Percentiles rank a stretch among this genome's conserved stretches.
phyloP scores from a whole-genome alignment of 2,113 vertebrate genomes.

The Rattus rattus region DNA sequence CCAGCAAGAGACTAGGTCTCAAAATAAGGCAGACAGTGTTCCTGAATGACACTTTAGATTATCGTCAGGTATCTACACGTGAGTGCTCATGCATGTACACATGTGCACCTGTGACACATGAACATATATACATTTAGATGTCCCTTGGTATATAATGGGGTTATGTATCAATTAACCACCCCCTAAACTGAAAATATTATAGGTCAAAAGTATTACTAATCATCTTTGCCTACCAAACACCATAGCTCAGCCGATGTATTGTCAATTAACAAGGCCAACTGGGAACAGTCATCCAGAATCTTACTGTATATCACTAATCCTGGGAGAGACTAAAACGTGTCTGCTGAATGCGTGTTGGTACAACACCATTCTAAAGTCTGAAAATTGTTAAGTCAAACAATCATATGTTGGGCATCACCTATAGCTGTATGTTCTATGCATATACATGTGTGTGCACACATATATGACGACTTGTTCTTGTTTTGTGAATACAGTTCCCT shows the following conservation, averaged over 20 bases:
- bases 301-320: neutral
- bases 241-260: neutral
- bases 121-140: neutral
- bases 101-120: neutral
- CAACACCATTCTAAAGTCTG: neutral
- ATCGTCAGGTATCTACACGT: neutral
- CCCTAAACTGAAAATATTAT: neutral
- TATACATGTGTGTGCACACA: neutral
- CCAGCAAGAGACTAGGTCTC: neutral
- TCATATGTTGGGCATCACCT: neutral
- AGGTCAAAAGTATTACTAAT: neutral
- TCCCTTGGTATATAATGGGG: neutral
- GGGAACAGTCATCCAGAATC: neutral
- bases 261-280: neutral
- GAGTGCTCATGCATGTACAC: neutral
- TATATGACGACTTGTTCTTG: neutral
- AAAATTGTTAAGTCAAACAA: neutral
- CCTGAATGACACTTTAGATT: neutral
- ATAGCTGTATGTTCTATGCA: too few relatives aligned
- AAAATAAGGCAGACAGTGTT: neutral
- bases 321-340: neutral
- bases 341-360: neutral
- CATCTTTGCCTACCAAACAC: neutral
- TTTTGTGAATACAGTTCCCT: neutral
- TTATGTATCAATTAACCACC: neutral